phyloP scores from a whole-genome alignment of 1,140 invertebrate genomes.

The Bombus huntii region DNA sequence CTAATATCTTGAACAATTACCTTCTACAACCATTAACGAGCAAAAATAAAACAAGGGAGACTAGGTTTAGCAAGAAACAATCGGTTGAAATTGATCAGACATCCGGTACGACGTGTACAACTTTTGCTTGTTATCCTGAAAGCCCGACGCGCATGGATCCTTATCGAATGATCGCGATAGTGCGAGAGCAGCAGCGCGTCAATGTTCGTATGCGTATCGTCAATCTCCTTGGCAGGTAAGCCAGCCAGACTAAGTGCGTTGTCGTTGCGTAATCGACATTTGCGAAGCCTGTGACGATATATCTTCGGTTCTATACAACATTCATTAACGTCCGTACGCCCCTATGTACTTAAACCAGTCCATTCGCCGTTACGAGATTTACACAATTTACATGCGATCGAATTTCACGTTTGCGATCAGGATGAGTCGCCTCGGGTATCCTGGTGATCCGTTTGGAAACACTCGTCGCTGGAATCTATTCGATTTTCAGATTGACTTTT shows the following conservation, averaged over 20 bases:
- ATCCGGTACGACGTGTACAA: background rate
- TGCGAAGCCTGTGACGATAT: slow-evolving; percentile 22
- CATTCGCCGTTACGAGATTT: background rate
- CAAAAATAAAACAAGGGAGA: too few species aligned
- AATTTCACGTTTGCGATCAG: slow-evolving; percentile 23
- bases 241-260: slow-evolving; percentile 36
- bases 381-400: slow-evolving; percentile 25
- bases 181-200: background rate
- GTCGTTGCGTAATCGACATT: slow-evolving; percentile 46
- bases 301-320: slow-evolving; percentile 46
- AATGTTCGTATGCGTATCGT: slow-evolving; percentile 35
- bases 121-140: background rate
- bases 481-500: too few species aligned
- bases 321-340: slow-evolving; percentile 54
- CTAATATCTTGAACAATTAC: background rate
- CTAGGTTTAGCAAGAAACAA: too few species aligned
- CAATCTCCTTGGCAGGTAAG: slow-evolving; percentile 44
- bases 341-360: background rate
- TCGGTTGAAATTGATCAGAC: background rate
- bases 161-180: slow-evolving; percentile 24
- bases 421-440: too few species aligned
- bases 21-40: background rate
- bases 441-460: background rate
- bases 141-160: background rate
- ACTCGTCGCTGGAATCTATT: too few species aligned